These are phyloP conservation scores for Tympanuchus pallidicinctus DNA, from an alignment of 2,113 vertebrate genomes.

Conservation along the genomic window DNA sequence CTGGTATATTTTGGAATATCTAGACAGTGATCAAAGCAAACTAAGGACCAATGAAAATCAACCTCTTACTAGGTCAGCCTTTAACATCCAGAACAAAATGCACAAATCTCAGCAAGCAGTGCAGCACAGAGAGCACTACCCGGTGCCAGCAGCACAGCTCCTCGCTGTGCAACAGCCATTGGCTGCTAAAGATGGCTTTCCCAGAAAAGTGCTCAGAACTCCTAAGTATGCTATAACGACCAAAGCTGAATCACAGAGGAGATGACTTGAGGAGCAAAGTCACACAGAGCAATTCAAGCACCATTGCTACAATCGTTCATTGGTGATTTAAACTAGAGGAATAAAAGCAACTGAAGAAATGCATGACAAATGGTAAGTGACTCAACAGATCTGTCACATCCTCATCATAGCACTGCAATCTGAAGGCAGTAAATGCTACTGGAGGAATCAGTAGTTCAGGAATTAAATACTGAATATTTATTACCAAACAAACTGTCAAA, in stretches of 20 bases:
- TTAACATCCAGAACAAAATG: neutral
- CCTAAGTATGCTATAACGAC: neutral
- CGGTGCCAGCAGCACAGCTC: conserved; percentile 2
- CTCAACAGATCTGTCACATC: neutral
- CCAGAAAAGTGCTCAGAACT: conserved; percentile 49
- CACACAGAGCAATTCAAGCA: neutral
- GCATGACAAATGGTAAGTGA: neutral
- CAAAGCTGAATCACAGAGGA: conserved; percentile 8
- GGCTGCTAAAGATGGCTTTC: neutral
- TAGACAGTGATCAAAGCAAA: neutral
- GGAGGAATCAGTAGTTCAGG: neutral
- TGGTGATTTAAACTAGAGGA: neutral
- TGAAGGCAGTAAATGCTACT: neutral
- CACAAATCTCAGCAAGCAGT: neutral
- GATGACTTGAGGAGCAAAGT: neutral
- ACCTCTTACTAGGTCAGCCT: neutral
- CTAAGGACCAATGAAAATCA: neutral
- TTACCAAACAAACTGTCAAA: neutral
- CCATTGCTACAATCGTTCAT: neutral
- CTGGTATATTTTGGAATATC: neutral
- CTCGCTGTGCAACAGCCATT: neutral
- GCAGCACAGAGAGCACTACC: neutral
- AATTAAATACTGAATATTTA: neutral
- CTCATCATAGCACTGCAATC: neutral
- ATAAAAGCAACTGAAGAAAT: neutral